Base-by-base conservation (phyloP, 2,888 invertebrate genomes). In the Hypselothyrea guttata region DNA sequence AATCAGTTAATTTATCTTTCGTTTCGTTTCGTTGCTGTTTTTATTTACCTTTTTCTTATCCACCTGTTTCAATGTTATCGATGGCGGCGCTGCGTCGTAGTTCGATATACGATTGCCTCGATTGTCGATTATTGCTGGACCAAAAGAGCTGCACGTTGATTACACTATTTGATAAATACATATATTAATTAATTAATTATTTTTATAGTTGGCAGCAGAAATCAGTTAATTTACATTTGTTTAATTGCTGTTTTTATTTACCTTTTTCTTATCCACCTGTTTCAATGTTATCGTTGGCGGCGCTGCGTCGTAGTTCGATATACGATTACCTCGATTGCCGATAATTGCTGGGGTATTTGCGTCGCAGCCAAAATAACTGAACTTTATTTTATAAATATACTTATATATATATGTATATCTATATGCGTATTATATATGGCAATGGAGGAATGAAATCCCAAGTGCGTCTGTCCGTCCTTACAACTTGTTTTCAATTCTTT, bases 301-400 rank as follows among this genome's bases (percentile, higher is more conserved):
- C 63, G 49, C 46, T 62, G 58, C 44, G 62, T 53, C 49, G 12
- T 16, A 53, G 52, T 16, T 42, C 53, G n/a, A n/a, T n/a, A n/a
- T n/a, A n/a, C n/a, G n/a, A n/a, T n/a, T n/a, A n/a, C n/a, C n/a
- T n/a, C 30, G 46, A 8, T 22, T 22, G 22, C 22, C 22, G 22
- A 22, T 22, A 22, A 22, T 22, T 22, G 5, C 5, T 22, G 5
- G 5, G 47, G 34, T 57, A 61, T 70, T 73, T 73, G 74, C 75
- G 72, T 73, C 60, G 72, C 60, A 72, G 71, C 61, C 54, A 49
- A 35, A 52, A 31, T n/a, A 16, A 42, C 28, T 61, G 41, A 49
- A 58, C 47, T 40, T 42, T 34, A 4, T 37, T 35, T 37, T 41
- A 47, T 53, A 15, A 15, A n/a, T 40, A 47, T 41, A 55, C 34